Evolutionary conservation across 1,140 invertebrate species (phyloP), one percentile per base, ranked within the genome.

Genomic region (Drosophila guanche): DNA sequence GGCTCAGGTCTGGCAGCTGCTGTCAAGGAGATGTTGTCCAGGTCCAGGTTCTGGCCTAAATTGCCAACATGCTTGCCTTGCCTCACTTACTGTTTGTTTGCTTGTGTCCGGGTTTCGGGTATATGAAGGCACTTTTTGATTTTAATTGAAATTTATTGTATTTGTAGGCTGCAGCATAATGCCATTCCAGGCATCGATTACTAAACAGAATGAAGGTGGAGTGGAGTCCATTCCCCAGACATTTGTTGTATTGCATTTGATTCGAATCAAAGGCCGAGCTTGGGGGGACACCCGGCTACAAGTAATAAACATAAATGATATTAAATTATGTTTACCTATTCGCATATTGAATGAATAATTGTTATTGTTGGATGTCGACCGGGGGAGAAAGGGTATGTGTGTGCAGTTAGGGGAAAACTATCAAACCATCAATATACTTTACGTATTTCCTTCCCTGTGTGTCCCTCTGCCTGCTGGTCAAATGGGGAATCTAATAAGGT

Each of bases 101-200:
- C 27, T 69, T 37, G 50, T 37, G n/a, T 69, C 33, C 63, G 46
- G 25, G 8, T 8, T 29, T 33, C 23, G 25, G n/a, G 48, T 46
- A 27, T 63, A 23, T 47, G 40, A 74, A 53, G 57, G 52, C 59
- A 65, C 69, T 74, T 74, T 74, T 50, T 25, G 60, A 70, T 40
- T 74, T 74, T 57, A 74, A 74, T 74, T 74, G 70, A 53, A 66
- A 65, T 56, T 74, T 74, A 74, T 74, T 74, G 70, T 53, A 65
- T 56, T 68, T 68, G 63, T 33, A 33, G 25, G 51, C 33, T 12
- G 69, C 41, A 55, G 25, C 37, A 33, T 20, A 55, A 54, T 68
- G 14, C 65, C 14, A 16, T 53, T 4, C 8, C 45, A 7, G 37
- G 66, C 47, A 57, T 69, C 55, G 67, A 70, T 70, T 70, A 70